Base-by-base conservation (phyloP, 2,797 vertebrate genomes). In the Hoplostethus atlanticus region DNA sequence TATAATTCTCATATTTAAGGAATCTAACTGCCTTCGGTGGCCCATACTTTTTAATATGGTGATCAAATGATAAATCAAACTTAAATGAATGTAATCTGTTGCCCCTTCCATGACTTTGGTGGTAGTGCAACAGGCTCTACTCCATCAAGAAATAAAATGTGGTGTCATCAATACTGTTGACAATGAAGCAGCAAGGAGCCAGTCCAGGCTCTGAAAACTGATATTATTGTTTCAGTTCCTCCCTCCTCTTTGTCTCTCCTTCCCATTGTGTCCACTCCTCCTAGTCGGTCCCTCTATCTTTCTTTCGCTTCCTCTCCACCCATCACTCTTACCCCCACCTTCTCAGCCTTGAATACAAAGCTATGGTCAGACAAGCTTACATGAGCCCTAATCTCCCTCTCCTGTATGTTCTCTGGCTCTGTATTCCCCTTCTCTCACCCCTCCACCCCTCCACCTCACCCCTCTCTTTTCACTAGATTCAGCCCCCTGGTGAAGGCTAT, bases 191-290 rank as follows among this genome's bases (percentile, higher is more conserved):
- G 48, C 65, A 36, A 52, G 64, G 65, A 86, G 76, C 60, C 71
- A 65, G 64, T 80, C 79, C 82, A 81, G 86, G 76, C 85, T 86
- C 73, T 87, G 86, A 90, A 95, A 93, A 84, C 25, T 83, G 87
- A 93, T 93, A 92, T 92, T 84, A 86, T 74, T 87, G 84, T 93
- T 90, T 92, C 68, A 84, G 73, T 84, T 71, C 77, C 76, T 71
- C 57, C 71, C 51, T 59, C 61, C 63, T 31, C 81, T 90, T 94
- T 93, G 91, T 94, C 80, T 86, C 76, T 12, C 12, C 64, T 47
- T 50, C 47, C 80, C 86, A 89, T 91, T 91, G 85, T 89, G 71
- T 81, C 79, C 66, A 60, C 76, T 84, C 82, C 80, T 85, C 84
- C 79, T 76, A 64, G 81, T 68, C 68, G 77, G 70, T 79, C 79